Conservation (phyloP, 2,797 vertebrate genomes). For the Danio aesculapii region DNA sequence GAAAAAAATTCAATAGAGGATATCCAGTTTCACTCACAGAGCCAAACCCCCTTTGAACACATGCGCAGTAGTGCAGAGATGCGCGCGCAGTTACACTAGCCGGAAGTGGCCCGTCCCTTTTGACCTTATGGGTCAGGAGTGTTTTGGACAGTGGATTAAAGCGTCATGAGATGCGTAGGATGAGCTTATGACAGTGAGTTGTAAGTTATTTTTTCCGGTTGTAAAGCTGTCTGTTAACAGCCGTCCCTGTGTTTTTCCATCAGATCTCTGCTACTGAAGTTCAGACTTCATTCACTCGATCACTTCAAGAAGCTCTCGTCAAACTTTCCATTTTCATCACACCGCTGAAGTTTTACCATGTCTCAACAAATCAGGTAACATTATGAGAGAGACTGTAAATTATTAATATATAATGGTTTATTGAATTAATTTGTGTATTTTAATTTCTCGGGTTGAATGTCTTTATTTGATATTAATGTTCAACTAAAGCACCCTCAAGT, state of each 20-base stretch:
- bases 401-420: neutral
- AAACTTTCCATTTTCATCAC: slow-evolving; percentile 18
- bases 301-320: neutral
- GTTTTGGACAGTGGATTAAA: slow-evolving; percentile 18
- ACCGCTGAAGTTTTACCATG: slow-evolving; percentile 69
- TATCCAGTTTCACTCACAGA: neutral
- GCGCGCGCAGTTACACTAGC: neutral
- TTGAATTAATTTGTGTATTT: no score
- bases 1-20: neutral
- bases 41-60: neutral
- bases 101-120: slow-evolving; percentile 7
- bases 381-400: neutral
- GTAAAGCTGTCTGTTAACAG: neutral
- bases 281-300: neutral
- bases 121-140: neutral
- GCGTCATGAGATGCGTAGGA: neutral
- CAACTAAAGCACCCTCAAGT: neutral
- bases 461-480: neutral
- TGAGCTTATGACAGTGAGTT: slow-evolving; percentile 1
- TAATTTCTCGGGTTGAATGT: neutral
- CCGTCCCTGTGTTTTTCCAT: neutral
- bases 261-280: slow-evolving; percentile 16
- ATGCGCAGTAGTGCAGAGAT: neutral
- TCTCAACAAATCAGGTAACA: slow-evolving; percentile 80
- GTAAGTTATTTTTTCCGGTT: neutral